These are phyloP conservation scores for Zaprionus davidi DNA, from an alignment of 1,140 invertebrate genomes.

Conservation along the genomic window DNA sequence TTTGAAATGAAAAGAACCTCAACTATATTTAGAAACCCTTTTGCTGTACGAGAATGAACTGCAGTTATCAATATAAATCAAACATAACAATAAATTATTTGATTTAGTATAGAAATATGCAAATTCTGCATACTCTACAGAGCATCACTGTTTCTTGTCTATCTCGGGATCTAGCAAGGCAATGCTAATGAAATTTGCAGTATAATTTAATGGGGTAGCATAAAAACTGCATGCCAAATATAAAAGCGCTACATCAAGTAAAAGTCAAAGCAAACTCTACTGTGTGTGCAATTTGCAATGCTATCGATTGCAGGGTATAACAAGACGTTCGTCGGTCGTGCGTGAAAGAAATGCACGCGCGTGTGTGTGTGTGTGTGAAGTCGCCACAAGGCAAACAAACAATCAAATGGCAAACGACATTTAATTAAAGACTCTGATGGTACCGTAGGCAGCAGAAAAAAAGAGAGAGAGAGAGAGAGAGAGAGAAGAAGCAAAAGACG, in stretches of 20 bases:
- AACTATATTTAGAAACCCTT: too few relatives aligned
- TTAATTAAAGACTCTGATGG: constrained; percentile 63
- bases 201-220: background rate
- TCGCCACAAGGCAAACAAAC: constrained; percentile 52
- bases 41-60: too few relatives aligned
- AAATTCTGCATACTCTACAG: background rate
- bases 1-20: background rate
- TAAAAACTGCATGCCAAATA: background rate
- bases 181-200: background rate
- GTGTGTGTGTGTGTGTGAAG: constrained; percentile 14
- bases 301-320: constrained; percentile 18
- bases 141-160: background rate
- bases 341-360: constrained; percentile 25
- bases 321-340: constrained; percentile 46
- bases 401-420: constrained; percentile 73
- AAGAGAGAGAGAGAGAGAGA: constrained; percentile 5
- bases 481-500: background rate
- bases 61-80: too few relatives aligned
- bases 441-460: background rate
- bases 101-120: background rate
- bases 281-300: too few relatives aligned
- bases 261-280: background rate
- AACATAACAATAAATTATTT: too few relatives aligned
- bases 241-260: background rate
- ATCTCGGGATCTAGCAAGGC: background rate